These are phyloP conservation scores for Coilia nasus DNA, from an alignment of 2,797 vertebrate genomes.

Conservation along the genomic window DNA sequence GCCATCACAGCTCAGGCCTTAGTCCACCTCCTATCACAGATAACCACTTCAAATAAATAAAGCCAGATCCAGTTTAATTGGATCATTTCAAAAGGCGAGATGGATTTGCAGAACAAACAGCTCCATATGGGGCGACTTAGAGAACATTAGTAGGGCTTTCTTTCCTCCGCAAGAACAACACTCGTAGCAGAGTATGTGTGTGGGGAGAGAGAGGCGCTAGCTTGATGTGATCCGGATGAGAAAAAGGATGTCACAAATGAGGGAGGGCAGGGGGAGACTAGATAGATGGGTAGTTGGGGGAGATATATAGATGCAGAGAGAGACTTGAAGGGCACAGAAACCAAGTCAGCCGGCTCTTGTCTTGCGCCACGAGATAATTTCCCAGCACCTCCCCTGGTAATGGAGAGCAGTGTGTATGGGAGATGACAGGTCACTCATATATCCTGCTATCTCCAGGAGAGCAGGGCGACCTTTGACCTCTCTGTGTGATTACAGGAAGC, in stretches of 20 bases:
- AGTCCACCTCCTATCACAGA: conserved; percentile 56
- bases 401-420: conserved; percentile 31
- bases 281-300: not conserved
- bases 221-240: not conserved
- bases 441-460: conserved; percentile 46
- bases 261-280: not conserved
- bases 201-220: not conserved
- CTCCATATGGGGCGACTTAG: conserved; percentile 64
- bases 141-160: conserved; percentile 46
- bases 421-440: conserved; percentile 45
- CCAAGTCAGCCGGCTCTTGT: conserved; percentile 38
- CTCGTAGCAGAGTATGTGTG: not conserved
- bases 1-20: conserved; percentile 35
- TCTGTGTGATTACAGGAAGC: conserved; percentile 32
- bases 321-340: conserved; percentile 12
- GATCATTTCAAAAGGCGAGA: conserved; percentile 61
- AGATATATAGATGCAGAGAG: not conserved
- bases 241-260: not conserved
- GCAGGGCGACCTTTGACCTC: conserved; percentile 34
- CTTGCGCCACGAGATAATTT: conserved; percentile 27
- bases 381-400: conserved; percentile 41
- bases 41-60: conserved; percentile 64
- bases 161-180: conserved; percentile 33
- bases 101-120: conserved; percentile 64
- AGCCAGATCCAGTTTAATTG: conserved; percentile 54